Evolutionary conservation across 2,113 vertebrate species (phyloP), one percentile per base, ranked within the genome.

Genomic region (Oxyruncus cristatus): DNA sequence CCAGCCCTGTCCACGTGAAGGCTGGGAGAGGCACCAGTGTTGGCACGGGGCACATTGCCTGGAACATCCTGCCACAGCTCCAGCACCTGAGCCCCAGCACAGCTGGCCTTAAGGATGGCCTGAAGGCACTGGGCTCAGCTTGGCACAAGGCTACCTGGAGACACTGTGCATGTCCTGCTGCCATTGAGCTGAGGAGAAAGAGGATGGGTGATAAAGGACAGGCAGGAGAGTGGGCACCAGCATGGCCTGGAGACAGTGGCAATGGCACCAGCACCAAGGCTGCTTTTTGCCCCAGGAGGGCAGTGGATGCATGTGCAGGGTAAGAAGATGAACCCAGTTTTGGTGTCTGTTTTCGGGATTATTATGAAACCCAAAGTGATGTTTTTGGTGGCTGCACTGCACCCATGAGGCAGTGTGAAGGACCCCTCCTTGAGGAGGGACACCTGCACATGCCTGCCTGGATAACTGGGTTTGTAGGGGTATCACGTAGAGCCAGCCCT

Each of bases 381-480:
- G 23, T 9, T 89, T 85, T n/a, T 1, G 8, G 30, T 7, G 71
- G 80, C 32, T 37, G 50, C 32, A 21, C 32, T 0, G 41, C 63
- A 56, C 8, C 41, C 3, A 2, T 0, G 1, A 42, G 42, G 44
- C 8, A 17, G 19, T 4, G n/a, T 28, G 8, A 30, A 41, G 35
- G 30, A 71, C 30, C 62, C n/a, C 23, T 42, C 22, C 49, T 77
- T 28, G 6, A 32, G 56, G 37, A 42, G 5, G 3, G 5, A 10
- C 3, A 15, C n/a, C 80, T 33, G 39, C 30, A 18, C 26, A 9
- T 8, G 9, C 24, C 52, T 26, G 14, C 3, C 26, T 12, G 35
- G 16, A 21, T 16, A 9, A 32, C 5, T 0, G 14, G 16, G 47
- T 15, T 32, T 46, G 41, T 7, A 28, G 52, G 17, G 80, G 11